Base-by-base conservation (phyloP, 1,140 invertebrate species). In the Sarcophaga peregrina region DNA sequence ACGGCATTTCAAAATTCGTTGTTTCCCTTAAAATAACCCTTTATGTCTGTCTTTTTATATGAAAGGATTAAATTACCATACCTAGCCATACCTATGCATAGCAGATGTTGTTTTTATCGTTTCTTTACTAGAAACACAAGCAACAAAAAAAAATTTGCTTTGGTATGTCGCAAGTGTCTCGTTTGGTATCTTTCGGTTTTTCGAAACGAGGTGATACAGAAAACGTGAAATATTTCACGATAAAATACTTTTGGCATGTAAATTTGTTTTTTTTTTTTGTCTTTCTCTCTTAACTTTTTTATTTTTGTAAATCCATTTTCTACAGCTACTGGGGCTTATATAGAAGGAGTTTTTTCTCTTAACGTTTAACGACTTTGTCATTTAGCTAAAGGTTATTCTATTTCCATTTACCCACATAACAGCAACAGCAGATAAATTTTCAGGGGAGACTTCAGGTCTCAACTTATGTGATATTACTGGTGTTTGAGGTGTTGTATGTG, bases 201-300 rank as follows among this genome's bases (percentile, higher is more conserved):
- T 37, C 47, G 37, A 50, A 78, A 50, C 47, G n/a, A 78, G 75
- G 47, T 78, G 47, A 78, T 78, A 78, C 50, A 47, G 17, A 78
- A 78, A 78, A 20, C 75, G 75, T n/a, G 47, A 78, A 78, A 50
- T 78, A 50, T 78, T 78, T 78, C 75, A 78, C 75, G 75, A 78
- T 78, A 78, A 78, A 78, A 78, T 78, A 50, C 75, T 78, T 78
- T 78, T 78, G 75, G 75, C 75, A 78, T 78, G 75, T 20, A 78
- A 78, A 78, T 78, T 50, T 78, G 25, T 78, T 20, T 78, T 78
- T 78, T 68, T 68, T 54, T 54, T n/a, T n/a, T n/a, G n/a, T n/a
- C n/a, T n/a, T n/a, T n/a, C n/a, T n/a, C n/a, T n/a, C n/a, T n/a
- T n/a, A n/a, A 6, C 54, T 58, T 11, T n/a, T 58, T 11, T 58